Evolutionary conservation across 2,113 vertebrate genomes (phyloP), one percentile per base, ranked within the genome.

Genomic region (Acrocephalus kingi): DNA sequence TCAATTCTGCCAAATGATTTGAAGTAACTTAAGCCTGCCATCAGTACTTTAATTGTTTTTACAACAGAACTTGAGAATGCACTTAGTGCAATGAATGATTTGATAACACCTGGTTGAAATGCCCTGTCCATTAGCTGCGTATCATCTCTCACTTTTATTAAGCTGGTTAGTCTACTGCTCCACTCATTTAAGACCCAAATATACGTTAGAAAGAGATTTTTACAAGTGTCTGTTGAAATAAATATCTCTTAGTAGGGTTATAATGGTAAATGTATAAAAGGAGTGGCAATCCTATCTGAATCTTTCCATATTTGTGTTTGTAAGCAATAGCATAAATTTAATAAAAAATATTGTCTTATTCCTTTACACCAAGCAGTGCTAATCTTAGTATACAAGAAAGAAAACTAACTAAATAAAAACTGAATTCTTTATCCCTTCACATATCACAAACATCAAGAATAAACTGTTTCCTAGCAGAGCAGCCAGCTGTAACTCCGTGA

Each of bases 1-100:
- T 98, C 98, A 98, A 98, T 98, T 94, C 97, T 96, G 96, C 96
- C 96, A 98, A 97, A 98, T 97, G 93, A 96, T 97, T 84, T 97
- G 97, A 98, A 96, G 97, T 96, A 98, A 98, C 97, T 97, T 97
- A 97, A 98, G 97, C 97, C 97, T 97, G 93, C 94, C 97, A 97
- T 97, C 97, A 97, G 97, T 97, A 96, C 90, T 98, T 98, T 97
- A 98, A 98, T 98, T 98, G 97, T 98, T 98, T 98, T 97, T 97
- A 97, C 93, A 96, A 90, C 97, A 96, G 95, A 97, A 97, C 95
- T 98, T 97, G 97, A 97, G 97, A 96, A 96, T 95, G 85, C 95
- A 97, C 97, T 98, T 97, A 97, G 92, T 96, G 93, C 90, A 97
- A 89, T 95, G 97, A 97, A 96, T 96, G 97, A 97, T 95, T 97